Conservation (phyloP, 2,113 vertebrate genomes). For the Barbus barbus region DNA sequence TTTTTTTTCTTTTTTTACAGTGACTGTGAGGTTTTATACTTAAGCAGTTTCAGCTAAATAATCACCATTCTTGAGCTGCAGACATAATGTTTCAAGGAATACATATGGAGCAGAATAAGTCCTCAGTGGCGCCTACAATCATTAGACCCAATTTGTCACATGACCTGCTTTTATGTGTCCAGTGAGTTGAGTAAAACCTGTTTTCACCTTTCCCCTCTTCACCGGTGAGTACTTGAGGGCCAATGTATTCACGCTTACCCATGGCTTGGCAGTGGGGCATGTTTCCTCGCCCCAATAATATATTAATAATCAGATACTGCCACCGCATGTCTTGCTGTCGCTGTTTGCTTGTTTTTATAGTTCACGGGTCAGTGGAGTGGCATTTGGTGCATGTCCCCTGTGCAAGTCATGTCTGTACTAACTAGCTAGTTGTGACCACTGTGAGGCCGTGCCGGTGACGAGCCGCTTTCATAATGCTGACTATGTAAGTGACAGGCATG, state of each 20-base stretch:
- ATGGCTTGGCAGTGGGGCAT: conserved; percentile 33
- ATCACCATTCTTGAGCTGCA: background rate
- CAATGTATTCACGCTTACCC: conserved; percentile 22
- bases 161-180: conserved; percentile 25
- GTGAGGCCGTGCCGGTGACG: conserved; percentile 65
- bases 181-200: conserved; percentile 19
- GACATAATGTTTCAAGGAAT: background rate
- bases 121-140: background rate
- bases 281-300: conserved; percentile 51
- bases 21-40: background rate
- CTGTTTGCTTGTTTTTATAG: conserved; percentile 71
- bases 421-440: conserved; percentile 76
- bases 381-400: conserved; percentile 72
- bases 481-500: conserved; percentile 68
- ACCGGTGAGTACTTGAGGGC: background rate
- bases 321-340: conserved; percentile 69
- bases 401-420: conserved; percentile 64
- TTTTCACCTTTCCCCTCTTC: conserved; percentile 43
- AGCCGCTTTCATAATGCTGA: conserved; percentile 74
- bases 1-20: no score
- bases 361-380: conserved; percentile 72
- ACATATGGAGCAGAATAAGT: background rate
- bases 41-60: background rate
- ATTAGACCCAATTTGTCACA: conserved; percentile 14
- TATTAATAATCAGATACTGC: conserved; percentile 56